phyloP scores from a whole-genome alignment of 1,140 invertebrate genomes.

The Aphidius gifuensis region DNA sequence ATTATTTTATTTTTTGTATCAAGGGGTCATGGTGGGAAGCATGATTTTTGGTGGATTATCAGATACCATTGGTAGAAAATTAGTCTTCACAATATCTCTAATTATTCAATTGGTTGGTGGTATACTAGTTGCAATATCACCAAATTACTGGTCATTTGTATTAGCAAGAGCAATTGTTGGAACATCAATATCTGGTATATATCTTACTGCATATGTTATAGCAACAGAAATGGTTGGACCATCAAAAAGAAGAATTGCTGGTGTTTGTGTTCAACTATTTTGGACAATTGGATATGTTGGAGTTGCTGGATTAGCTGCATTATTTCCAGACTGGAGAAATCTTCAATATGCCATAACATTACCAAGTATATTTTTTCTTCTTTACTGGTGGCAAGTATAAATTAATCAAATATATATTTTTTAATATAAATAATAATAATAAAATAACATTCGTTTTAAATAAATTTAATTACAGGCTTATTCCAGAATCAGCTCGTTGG shows the following conservation, averaged over 20 bases:
- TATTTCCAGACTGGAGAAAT: constrained; percentile 70
- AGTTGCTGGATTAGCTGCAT: constrained; percentile 69
- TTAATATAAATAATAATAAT: no score
- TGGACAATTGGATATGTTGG: constrained; percentile 76
- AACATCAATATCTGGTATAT: constrained; percentile 71
- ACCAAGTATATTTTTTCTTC: constrained; percentile 67
- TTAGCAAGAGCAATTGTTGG: constrained; percentile 69
- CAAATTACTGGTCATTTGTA: constrained; percentile 69
- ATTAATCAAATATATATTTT: no score
- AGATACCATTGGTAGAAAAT: constrained; percentile 72
- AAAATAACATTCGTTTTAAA: background rate
- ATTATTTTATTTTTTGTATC: no score
- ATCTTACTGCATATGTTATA: constrained; percentile 77
- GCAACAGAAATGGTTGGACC: constrained; percentile 82
- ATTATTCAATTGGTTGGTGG: constrained; percentile 68
- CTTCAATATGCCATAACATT: constrained; percentile 71
- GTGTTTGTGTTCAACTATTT: constrained; percentile 73
- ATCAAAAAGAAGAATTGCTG: constrained; percentile 68
- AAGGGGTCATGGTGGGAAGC: constrained; percentile 66
- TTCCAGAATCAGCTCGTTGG: constrained; percentile 82
- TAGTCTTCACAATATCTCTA: constrained; percentile 69
- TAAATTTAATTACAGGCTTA: constrained; percentile 57
- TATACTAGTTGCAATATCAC: constrained; percentile 62
- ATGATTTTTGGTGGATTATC: constrained; percentile 78
- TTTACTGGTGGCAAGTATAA: constrained; percentile 72